Evolutionary conservation across 2,797 vertebrate genomes (phyloP), one percentile per base, ranked within the genome.

Genomic region (Silurus lanzhouensis): DNA sequence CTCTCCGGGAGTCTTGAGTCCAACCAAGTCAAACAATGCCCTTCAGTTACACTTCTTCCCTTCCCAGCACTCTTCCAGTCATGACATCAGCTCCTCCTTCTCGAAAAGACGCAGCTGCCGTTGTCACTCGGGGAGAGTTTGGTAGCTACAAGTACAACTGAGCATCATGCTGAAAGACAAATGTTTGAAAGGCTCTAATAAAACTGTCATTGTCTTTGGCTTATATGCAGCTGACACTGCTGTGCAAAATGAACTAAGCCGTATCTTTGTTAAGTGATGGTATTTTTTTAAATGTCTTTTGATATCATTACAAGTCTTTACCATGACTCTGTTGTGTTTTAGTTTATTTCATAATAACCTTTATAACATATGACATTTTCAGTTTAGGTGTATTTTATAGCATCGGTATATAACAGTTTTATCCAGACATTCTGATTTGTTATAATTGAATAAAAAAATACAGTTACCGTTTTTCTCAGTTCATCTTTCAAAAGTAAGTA

Each of bases 61-160:
- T 82, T 81, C 55, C 75, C 64, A 74, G 76, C 86, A 72, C 84
- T 87, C 86, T 88, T 88, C 86, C 79, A 86, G 84, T 89, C 81
- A 64, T 88, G 83, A 87, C 87, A 88, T 89, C 86, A 87, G 75
- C 84, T 82, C 87, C 85, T 76, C 77, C 84, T 52, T 66, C 31
- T 84, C 13, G 75, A 79, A 80, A 83, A 89, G 77, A 88, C 60
- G 72, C 90, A 88, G 88, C 88, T 90, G 90, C 72, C 61, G 68
- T 48, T 85, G 85, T 89, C 90, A 88, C 77, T 88, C 74, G 22
- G 25, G 25, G 22, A 3, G 64, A 68, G 31, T 58, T 52, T 60
- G 70, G 20, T 60, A 52, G 66, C 64, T 78, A 25, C 60, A 72
- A 66, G 17, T 9, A 52, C 76, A 48, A 12, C 77, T 82, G 82